Conservation (phyloP, 2,113 vertebrate species). For the Myrmecobius fasciatus region DNA sequence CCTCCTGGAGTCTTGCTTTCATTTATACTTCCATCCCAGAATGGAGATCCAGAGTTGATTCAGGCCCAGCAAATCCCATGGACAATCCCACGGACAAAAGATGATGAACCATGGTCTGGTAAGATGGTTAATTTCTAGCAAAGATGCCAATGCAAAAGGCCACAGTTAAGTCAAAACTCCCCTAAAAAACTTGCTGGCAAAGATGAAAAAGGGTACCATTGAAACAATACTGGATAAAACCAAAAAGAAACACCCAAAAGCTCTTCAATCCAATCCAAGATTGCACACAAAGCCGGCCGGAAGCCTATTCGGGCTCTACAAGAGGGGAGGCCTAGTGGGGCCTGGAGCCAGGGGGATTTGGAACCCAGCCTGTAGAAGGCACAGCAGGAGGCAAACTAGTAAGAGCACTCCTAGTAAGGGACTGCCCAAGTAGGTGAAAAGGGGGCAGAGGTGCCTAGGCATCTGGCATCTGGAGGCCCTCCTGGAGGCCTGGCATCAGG, state of each 20-base stretch:
- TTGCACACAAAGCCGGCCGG: neutral
- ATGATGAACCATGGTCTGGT: neutral
- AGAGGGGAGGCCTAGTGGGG: neutral
- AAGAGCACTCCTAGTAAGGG: neutral
- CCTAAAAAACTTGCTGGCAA: neutral
- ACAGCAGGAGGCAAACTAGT: neutral
- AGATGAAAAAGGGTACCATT: neutral
- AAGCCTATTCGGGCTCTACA: neutral
- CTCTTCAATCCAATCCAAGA: neutral
- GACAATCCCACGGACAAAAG: no score
- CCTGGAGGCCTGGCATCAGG: neutral
- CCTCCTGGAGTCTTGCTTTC: neutral
- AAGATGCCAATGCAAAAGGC: neutral
- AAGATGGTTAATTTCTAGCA: neutral
- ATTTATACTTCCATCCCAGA: neutral
- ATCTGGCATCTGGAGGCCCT: neutral
- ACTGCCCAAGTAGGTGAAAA: neutral
- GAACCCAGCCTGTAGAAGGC: neutral
- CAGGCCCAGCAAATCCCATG: neutral
- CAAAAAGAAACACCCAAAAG: neutral
- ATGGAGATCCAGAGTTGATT: neutral
- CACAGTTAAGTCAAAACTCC: neutral
- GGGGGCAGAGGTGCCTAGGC: neutral
- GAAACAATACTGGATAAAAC: neutral
- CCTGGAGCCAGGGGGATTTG: neutral